Base-by-base conservation (phyloP, 2,113 vertebrate genomes). In the Ptilorrhoa leucosticta region DNA sequence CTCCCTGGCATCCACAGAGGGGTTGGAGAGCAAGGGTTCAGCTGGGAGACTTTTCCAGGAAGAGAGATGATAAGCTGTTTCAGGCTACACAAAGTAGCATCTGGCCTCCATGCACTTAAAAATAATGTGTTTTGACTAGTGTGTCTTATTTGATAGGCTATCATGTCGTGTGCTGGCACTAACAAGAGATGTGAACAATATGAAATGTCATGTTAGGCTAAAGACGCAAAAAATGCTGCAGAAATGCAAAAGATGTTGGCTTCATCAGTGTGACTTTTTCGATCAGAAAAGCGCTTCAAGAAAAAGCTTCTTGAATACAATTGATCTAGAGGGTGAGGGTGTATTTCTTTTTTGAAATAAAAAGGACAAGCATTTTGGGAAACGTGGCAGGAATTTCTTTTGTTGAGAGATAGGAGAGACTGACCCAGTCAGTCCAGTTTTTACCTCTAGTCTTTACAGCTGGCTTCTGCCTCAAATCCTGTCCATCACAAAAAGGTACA, bases 121-220 rank as follows among this genome's bases (percentile, higher is more conserved):
- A 93, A 83, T 92, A 90, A 94, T 83, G 71, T 94, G 94, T 93
- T 94, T 95, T 97, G 90, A 96, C 94, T 90, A 35, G 66, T 73
- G 9, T 85, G 69, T 91, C 93, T 87, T 47, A 35, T 51, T 47
- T 61, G 90, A 85, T 90, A 88, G 91, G 92, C 94, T 94, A 87
- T 94, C 91, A 85, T 85, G 90, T 83, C 93, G 47, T 79, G 60
- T 93, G 93, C 76, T 96, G 95, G 88, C 90, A 88, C 82, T 83
- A 90, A 83, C 94, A 91, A 83, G 93, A 83, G 92, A 96, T 91
- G 90, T 6, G 91, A 87, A 90, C 93, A 94, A 95, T 91, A 85
- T 87, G 87, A 96, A 91, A 83, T 88, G 87, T 87, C 95, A 83
- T 47, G 81, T 90, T 76, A 72, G 81, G 93, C 78, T 93, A 82